These are phyloP conservation scores for Pogonocherus hispidulus DNA, from an alignment of 2,888 invertebrate species.

Conservation along the genomic window DNA sequence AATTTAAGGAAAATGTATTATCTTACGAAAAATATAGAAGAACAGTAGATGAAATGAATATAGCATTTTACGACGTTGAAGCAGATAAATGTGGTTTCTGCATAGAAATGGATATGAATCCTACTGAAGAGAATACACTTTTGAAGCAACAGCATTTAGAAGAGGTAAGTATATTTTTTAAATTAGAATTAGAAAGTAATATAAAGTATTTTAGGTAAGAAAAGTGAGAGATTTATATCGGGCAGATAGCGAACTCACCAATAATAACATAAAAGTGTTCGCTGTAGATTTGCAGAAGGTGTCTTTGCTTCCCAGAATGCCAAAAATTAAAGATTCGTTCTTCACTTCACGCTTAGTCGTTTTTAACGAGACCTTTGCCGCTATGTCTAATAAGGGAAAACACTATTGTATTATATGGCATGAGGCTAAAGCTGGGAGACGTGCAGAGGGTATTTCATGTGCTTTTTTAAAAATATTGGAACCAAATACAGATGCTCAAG, in stretches of 20 bases:
- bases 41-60: neutral
- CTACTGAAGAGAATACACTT: neutral
- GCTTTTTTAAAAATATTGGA: slow-evolving; percentile 13
- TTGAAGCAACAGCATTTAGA: neutral
- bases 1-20: neutral
- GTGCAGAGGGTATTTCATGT: slow-evolving; percentile 37
- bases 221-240: neutral
- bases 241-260: neutral
- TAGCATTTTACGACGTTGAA: neutral
- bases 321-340: slow-evolving; percentile 12
- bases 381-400: slow-evolving; percentile 23
- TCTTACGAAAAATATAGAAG: neutral
- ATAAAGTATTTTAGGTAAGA: neutral
- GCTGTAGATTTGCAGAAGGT: neutral
- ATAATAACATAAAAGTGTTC: neutral
- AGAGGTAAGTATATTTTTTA: neutral
- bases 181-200: too few relatives aligned
- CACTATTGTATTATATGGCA: slow-evolving; percentile 41
- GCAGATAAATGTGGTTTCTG: neutral
- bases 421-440: slow-evolving; percentile 37
- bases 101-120: neutral
- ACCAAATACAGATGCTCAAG: neutral
- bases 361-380: slow-evolving; percentile 31
- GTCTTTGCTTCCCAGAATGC: neutral
- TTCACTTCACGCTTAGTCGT: slow-evolving; percentile 23